Evolutionary conservation across 1,140 invertebrate genomes (phyloP).

Genomic region (Bombus superbus): DNA sequence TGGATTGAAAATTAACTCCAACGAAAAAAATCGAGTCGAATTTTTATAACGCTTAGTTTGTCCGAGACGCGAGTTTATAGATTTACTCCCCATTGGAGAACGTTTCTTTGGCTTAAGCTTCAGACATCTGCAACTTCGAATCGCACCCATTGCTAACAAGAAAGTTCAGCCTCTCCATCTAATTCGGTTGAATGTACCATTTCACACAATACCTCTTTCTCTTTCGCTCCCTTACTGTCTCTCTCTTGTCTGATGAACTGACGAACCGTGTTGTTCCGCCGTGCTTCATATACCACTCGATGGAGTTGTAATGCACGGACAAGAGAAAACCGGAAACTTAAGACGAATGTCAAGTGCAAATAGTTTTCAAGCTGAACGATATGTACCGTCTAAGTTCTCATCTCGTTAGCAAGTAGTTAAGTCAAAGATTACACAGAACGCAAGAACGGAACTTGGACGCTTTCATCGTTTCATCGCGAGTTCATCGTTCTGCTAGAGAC

Average conservation of each 20-base stretch:
- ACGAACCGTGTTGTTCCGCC: constrained; percentile 8
- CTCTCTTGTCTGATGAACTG: constrained; percentile 30
- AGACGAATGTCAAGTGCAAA: constrained; percentile 30
- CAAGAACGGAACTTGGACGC: neutral
- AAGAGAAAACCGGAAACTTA: neutral
- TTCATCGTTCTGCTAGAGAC: neutral
- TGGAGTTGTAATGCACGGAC: constrained; percentile 1
- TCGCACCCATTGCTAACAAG: constrained; percentile 45
- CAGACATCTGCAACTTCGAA: neutral
- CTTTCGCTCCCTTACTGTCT: constrained; percentile 18
- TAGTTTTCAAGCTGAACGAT: neutral
- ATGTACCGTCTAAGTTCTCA: neutral
- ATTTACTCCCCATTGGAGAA: neutral
- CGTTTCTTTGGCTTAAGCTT: neutral
- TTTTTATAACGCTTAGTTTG: neutral
- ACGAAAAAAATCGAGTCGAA: neutral
- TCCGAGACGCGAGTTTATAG: neutral
- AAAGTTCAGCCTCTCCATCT: constrained; percentile 43
- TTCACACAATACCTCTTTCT: constrained; percentile 48
- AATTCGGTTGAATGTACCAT: constrained; percentile 53
- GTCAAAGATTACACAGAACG: constrained; percentile 20
- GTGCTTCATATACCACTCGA: constrained; percentile 42
- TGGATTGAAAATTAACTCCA: neutral
- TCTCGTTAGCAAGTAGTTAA: constrained; percentile 9
- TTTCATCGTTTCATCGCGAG: neutral